These are phyloP conservation scores for Apodemia mormo DNA, from an alignment of 2,888 invertebrate species.

Conservation along the genomic window DNA sequence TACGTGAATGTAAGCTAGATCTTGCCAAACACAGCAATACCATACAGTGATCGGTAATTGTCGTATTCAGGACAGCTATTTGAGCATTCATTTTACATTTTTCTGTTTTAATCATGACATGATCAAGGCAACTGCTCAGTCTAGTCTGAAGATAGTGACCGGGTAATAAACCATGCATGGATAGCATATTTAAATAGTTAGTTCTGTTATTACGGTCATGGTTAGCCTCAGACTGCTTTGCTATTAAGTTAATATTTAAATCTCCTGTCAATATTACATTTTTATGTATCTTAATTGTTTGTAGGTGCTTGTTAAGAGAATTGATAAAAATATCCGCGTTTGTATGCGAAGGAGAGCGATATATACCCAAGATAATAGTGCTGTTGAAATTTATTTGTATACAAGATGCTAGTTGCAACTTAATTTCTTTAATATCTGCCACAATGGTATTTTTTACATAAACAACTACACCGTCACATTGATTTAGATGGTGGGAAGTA, in stretches of 20 bases:
- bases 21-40: background rate
- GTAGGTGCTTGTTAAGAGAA: constrained; percentile 18
- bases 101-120: constrained; percentile 12
- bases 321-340: constrained; percentile 23
- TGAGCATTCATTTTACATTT: background rate
- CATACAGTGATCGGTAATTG: constrained; percentile 11
- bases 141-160: background rate
- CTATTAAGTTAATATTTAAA: constrained; percentile 2
- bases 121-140: background rate
- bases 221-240: background rate
- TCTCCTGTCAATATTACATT: background rate
- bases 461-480: background rate
- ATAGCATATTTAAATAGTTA: background rate
- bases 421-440: constrained; percentile 22
- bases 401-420: constrained; percentile 25
- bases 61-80: constrained; percentile 7
- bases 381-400: constrained; percentile 22
- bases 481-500: constrained; percentile 3
- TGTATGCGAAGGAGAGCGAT: constrained; percentile 26
- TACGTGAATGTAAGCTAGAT: no score
- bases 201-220: background rate
- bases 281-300: constrained; percentile 6
- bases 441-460: background rate
- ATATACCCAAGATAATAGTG: constrained; percentile 25
- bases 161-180: background rate